Base-by-base conservation (phyloP, 2,888 invertebrate species). In the Philopedon plagiatum region DNA sequence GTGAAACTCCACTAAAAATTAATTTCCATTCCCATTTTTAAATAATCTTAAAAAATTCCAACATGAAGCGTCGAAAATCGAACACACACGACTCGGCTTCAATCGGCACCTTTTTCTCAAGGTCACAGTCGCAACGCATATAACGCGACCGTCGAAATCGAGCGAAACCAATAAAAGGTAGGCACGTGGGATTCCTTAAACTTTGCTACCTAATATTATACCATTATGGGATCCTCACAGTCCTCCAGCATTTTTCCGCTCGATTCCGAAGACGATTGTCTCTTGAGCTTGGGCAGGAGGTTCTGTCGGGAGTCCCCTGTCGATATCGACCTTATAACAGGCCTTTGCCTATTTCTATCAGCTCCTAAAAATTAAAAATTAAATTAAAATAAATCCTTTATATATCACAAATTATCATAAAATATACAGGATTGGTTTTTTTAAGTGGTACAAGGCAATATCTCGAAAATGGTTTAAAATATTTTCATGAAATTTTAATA, bases 211-310 rank as follows among this genome's bases (percentile, higher is more conserved):
- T 46, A 60, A 39, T 26, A 51, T 83, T 82, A 86, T 80, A 86
- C 86, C 85, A 86, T 86, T 67, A 86, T 86, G 8, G 86, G 85
- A 80, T 86, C 86, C 69, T 86, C 86, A 66, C 78, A 77, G 75
- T 85, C 84, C 76, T 86, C 86, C 63, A 85, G 83, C 58, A 83
- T 80, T 63, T 82, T 81, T 74, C 81, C 83, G 61, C 85, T 83
- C 74, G 82, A 82, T 67, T 86, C 86, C 1, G 85, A 84, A 15
- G 86, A 86, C 26, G 85, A 81, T 78, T 86, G 86, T 70, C 86
- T 81, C 78, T 85, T 85, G 9, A 86, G 78, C 75, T 85, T 85
- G 44, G 83, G 81, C 26, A 81, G 76, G 18, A 64, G 15, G 23
- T 46, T 79, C 72, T 56, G 81, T 60, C 79, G 61, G 1, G 78